These are phyloP conservation scores for Phaonia tiefii DNA, from an alignment of 2,888 invertebrate species.

Conservation along the genomic window DNA sequence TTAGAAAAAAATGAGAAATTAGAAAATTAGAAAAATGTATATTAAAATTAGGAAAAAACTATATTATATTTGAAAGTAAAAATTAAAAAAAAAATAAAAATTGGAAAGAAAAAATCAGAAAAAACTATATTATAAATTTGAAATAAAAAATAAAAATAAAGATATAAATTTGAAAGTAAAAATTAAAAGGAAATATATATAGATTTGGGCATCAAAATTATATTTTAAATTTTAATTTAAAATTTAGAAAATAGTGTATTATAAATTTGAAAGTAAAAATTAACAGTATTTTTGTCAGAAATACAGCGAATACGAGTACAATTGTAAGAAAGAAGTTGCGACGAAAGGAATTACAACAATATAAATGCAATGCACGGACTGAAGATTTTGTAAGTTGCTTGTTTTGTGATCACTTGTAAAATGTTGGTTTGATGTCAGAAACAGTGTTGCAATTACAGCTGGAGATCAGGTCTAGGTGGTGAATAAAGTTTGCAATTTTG, in stretches of 20 bases:
- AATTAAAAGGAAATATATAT: no score
- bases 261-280: not conserved
- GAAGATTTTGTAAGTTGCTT: no score
- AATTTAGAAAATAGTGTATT: not conserved
- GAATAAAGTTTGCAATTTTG: not conserved
- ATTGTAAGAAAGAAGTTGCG: not conserved
- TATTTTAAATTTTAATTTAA: not conserved
- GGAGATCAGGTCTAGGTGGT: not conserved
- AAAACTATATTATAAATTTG: not conserved
- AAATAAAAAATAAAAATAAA: not conserved
- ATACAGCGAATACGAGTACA: not conserved
- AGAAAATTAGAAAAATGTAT: no score
- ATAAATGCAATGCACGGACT: no score
- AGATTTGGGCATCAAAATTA: no score
- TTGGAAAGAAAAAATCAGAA: not conserved
- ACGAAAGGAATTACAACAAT: not conserved
- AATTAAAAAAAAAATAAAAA: no score
- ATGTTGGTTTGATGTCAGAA: not conserved
- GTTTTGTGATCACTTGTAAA: no score
- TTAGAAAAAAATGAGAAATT: not conserved
- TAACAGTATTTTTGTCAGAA: not conserved
- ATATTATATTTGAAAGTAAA: not conserved
- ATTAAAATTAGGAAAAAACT: no score
- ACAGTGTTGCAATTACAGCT: not conserved
- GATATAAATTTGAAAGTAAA: no score